Evolutionary conservation across 2,888 invertebrate genomes (phyloP), one percentile per base, ranked within the genome.

Genomic region (Cephus rjabovi): DNA sequence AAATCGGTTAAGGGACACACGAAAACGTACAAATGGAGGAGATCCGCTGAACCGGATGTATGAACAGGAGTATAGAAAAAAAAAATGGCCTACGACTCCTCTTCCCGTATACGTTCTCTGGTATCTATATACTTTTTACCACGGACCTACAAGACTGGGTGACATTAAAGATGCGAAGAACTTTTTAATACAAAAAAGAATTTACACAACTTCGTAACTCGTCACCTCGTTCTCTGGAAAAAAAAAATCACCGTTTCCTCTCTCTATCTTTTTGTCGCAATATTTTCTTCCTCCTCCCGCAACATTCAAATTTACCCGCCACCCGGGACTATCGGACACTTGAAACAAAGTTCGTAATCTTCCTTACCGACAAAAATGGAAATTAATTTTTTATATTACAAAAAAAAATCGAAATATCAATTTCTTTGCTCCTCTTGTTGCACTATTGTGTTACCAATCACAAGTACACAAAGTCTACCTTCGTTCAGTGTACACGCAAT

Each of bases 101-200:
- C 15, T 15, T 71, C 71, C 33, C 40, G 40, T 56, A 23, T 73
- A 73, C 31, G 34, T 30, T 71, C 71, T 71, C 31, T 30, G 15
- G 31, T 71, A 71, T n/a, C 31, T 71, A 30, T 11, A 74, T 35
- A 74, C n/a, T 35, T 37, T 34, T 74, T 35, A 37, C 34, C 74
- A 12, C 74, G 12, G 35, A 73, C 31, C 33, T 11, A 31, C 40
- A 34, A 40, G 78, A 70, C 75, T 78, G 71, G 71, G 71, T 71
- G 71, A 34, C 15, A 23, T 23, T 15, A 0, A 56, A 2, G 23
- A 56, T 2, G 23, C 40, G 40, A 56, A 9, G 23, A 15, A 15
- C 30, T 40, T 23, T 56, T 56, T 23, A 56, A 23, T 23, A 9
- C 6, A 56, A 56, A 56, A 56, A 56, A 56, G 15, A 40, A 23